phyloP scores from a whole-genome alignment of 2,797 vertebrate species.

The Columba guinea region DNA sequence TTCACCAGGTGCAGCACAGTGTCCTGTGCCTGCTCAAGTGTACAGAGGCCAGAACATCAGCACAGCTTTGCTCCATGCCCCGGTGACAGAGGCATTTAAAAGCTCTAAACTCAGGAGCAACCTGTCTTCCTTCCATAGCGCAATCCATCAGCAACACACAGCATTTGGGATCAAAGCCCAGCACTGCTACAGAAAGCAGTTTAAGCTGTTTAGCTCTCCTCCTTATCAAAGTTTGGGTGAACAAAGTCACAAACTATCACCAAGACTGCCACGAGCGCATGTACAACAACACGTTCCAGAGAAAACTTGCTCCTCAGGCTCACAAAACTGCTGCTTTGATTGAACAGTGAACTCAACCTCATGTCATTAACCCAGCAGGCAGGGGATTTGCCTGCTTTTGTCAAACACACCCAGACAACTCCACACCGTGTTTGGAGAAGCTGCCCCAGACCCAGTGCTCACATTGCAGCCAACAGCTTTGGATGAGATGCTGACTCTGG shows the following conservation, averaged over 20 bases:
- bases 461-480: background rate
- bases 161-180: background rate
- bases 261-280: background rate
- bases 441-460: background rate
- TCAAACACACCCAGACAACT: background rate
- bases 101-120: background rate
- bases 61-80: background rate
- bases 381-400: background rate
- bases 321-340: background rate
- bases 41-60: no score
- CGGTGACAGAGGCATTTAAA: accelerated
- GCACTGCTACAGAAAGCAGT: background rate
- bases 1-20: no score
- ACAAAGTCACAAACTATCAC: background rate
- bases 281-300: background rate
- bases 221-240: background rate
- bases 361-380: accelerated
- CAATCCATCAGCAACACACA: background rate
- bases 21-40: accelerated
- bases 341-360: background rate
- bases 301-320: background rate
- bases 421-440: background rate
- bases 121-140: background rate
- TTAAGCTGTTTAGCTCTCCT: background rate
- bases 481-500: background rate